These are phyloP conservation scores for Phylloscopus trochiloides DNA, from an alignment of 2,113 vertebrate species.

Conservation along the genomic window DNA sequence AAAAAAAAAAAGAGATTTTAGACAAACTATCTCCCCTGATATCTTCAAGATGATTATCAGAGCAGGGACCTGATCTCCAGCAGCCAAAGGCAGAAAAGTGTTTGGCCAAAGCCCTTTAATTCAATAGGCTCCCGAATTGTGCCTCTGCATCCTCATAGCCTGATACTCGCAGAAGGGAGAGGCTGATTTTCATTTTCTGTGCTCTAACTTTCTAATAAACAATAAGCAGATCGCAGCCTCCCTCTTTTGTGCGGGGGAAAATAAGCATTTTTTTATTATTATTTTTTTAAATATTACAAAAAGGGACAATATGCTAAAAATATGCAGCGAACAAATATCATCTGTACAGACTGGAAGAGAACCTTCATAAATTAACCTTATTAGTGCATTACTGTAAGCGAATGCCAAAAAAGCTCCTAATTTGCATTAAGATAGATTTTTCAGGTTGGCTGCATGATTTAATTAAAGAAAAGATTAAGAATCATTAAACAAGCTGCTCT, in stretches of 20 bases:
- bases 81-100: neutral
- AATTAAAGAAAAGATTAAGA: conserved; percentile 99
- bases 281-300: conserved; percentile 78
- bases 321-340: conserved; percentile 92
- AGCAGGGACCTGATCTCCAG: neutral
- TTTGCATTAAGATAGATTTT: conserved; percentile 99
- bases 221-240: conserved; percentile 65
- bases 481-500: conserved; percentile 99
- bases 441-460: conserved; percentile 99
- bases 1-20: neutral
- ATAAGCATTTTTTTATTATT: conserved; percentile 74
- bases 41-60: neutral
- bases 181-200: conserved; percentile 54
- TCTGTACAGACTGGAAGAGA: conserved; percentile 99
- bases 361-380: conserved; percentile 99
- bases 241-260: conserved; percentile 73
- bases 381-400: conserved; percentile 99
- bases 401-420: conserved; percentile 99
- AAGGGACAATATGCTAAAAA: conserved; percentile 90
- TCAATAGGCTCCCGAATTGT: conserved; percentile 31
- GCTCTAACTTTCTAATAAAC: conserved; percentile 68
- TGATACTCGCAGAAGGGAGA: conserved; percentile 20
- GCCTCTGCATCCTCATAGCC: conserved; percentile 33
- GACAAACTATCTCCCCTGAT: neutral
- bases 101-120: conserved; percentile 39